phyloP scores from a whole-genome alignment of 2,113 vertebrate genomes.

The Trochalopteron elliotii region DNA sequence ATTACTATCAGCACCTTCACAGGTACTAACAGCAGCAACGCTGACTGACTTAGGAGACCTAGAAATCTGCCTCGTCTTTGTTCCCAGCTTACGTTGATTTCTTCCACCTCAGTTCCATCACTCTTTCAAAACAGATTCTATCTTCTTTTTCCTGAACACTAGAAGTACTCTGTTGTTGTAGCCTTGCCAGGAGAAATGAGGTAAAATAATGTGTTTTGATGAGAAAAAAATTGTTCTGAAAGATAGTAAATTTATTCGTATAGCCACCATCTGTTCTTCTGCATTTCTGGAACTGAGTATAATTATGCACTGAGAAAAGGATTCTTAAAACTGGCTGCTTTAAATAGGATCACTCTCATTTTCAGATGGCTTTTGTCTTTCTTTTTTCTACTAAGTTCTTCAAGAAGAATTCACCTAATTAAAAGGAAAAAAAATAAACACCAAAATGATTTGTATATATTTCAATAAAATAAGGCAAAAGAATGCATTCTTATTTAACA shows the following conservation, averaged over 20 bases:
- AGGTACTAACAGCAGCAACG: neutral
- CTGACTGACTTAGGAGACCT: neutral
- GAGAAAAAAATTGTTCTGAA: neutral
- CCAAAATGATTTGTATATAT: neutral
- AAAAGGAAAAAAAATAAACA: slow-evolving; percentile 21
- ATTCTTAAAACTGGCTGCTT: neutral
- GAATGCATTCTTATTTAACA: neutral
- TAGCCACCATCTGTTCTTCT: slow-evolving; percentile 6
- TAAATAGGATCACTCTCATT: neutral
- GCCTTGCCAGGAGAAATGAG: neutral
- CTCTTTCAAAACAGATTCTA: neutral
- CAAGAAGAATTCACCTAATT: slow-evolving; percentile 94
- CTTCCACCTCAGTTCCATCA: neutral
- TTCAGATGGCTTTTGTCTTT: slow-evolving; percentile 76
- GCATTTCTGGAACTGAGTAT: neutral
- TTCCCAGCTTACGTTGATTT: neutral
- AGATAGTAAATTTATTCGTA: slow-evolving; percentile 24
- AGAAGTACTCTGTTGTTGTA: neutral
- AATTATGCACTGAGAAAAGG: neutral
- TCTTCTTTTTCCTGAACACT: neutral
- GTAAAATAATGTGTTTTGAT: neutral
- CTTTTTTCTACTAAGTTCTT: slow-evolving; percentile 91
- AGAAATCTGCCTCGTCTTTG: neutral
- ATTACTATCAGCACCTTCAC: neutral
- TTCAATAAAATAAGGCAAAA: neutral